These are phyloP conservation scores for Takifugu bimaculatus DNA, from an alignment of 2,113 vertebrate genomes.

Conservation along the genomic window DNA sequence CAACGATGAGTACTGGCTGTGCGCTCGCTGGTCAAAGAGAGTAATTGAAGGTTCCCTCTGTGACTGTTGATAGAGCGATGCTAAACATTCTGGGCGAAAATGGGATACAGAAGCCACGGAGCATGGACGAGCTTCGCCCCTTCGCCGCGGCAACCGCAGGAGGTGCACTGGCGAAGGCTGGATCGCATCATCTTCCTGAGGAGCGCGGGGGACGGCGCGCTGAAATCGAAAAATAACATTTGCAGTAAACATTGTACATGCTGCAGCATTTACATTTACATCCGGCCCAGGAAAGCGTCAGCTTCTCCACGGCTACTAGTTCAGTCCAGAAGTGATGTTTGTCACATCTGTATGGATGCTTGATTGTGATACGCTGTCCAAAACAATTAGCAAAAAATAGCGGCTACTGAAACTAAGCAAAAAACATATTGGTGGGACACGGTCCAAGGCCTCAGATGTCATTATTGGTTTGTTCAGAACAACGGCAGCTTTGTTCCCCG, in stretches of 20 bases:
- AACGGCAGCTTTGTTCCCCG: not conserved
- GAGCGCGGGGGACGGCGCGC: not conserved
- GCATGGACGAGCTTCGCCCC: slow-evolving; percentile 32
- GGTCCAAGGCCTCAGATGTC: too few relatives aligned
- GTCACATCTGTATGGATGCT: too few relatives aligned
- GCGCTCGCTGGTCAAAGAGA: slow-evolving; percentile 47
- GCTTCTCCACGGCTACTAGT: too few relatives aligned
- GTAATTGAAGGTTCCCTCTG: slow-evolving; percentile 40
- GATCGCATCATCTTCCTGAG: not conserved
- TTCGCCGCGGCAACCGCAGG: slow-evolving; percentile 18
- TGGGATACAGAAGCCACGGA: slow-evolving; percentile 45
- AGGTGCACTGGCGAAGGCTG: slow-evolving; percentile 3
- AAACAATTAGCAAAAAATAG: too few relatives aligned
- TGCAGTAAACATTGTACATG: not conserved
- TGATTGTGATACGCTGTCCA: too few relatives aligned
- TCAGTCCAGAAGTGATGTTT: too few relatives aligned
- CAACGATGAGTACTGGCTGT: slow-evolving; percentile 37
- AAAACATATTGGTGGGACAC: too few relatives aligned
- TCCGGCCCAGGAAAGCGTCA: not conserved
- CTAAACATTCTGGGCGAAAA: slow-evolving; percentile 28
- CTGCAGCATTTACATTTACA: not conserved
- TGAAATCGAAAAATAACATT: not conserved
- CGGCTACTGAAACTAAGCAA: too few relatives aligned
- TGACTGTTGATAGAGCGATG: slow-evolving; percentile 36
- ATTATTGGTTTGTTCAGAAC: not conserved